These are phyloP conservation scores for Hedya salicella DNA, from an alignment of 2,888 invertebrate genomes.

Conservation along the genomic window DNA sequence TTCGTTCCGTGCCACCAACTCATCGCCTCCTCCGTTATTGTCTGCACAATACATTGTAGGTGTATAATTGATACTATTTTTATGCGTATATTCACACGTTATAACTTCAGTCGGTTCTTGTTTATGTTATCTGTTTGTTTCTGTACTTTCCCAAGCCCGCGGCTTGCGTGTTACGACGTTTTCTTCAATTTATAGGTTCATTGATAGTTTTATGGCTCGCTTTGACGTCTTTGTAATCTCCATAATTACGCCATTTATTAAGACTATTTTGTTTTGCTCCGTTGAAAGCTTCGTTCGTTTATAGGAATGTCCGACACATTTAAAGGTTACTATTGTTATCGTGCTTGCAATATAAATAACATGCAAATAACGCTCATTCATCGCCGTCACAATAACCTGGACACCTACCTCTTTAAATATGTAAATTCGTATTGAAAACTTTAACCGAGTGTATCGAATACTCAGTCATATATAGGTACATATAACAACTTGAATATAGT, in stretches of 20 bases:
- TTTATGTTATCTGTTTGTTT: slow-evolving; percentile 64
- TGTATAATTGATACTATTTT: slow-evolving; percentile 73
- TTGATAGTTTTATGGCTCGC: slow-evolving; percentile 70
- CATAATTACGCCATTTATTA: slow-evolving; percentile 69
- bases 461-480: background rate
- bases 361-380: slow-evolving; percentile 20
- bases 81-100: slow-evolving; percentile 73
- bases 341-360: slow-evolving; percentile 10
- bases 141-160: slow-evolving; percentile 64
- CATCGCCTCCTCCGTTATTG: slow-evolving; percentile 72
- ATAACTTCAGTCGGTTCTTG: slow-evolving; percentile 57
- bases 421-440: background rate
- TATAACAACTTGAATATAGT: background rate
- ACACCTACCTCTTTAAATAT: background rate
- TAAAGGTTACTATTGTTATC: slow-evolving; percentile 19
- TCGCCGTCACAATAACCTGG: background rate
- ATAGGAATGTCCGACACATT: slow-evolving; percentile 48
- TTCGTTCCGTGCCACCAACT: slow-evolving; percentile 72
- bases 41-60: slow-evolving; percentile 64
- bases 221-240: slow-evolving; percentile 67
- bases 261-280: slow-evolving; percentile 57
- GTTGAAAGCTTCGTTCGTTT: slow-evolving; percentile 50
- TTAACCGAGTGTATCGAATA: background rate
- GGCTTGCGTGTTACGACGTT: slow-evolving; percentile 65
- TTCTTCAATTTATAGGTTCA: slow-evolving; percentile 71